Evolutionary conservation across 2,888 invertebrate species (phyloP), one percentile per base, ranked within the genome.

Genomic region (Aricia artaxerxes): DNA sequence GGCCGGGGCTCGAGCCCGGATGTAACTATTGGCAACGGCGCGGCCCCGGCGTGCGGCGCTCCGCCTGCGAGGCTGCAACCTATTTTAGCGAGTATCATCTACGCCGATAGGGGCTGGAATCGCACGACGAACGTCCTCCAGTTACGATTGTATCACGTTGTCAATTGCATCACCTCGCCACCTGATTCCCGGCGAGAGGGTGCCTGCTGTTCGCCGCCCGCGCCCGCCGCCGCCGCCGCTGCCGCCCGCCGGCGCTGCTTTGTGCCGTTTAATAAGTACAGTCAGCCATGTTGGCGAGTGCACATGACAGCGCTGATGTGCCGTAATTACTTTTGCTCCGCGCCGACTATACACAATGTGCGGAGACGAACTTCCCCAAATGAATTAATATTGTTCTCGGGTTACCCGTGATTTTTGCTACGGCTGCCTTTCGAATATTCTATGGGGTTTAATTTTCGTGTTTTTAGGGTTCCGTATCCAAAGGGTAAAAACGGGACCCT

Each of bases 1-100:
- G 83, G 82, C 83, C 84, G 84, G 83, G 82, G 84, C 82, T 83
- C 83, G 82, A 82, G 83, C 83, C 85, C 87, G 87, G 87, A 87
- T 87, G 87, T 88, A 85, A 85, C 87, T 86, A 86, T 85, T 85
- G 87, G 86, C 86, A 88, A 88, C 87, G 82, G 84, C 82, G 82
- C 79, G 81, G 80, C 79, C 80, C 78, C 81, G 60, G 80, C 75
- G 13, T 53, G 4, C 78, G 64, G 73, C 49, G 79, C 80, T 78
- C 77, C 38, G 79, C 57, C 80, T 78, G 80, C 81, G 80, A 79
- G 79, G 49, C 80, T 78, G 80, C 81, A 80, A 79, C 77, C 82
- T 77, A 85, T 83, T 84, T 82, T 84, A 81, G 82, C 80, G 78
- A 79, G 80, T 84, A 84, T 84, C 79, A 53, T 78, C 76, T 80